Conservation (phyloP, 1,140 invertebrate species). For the Sminthurinus signatus region DNA sequence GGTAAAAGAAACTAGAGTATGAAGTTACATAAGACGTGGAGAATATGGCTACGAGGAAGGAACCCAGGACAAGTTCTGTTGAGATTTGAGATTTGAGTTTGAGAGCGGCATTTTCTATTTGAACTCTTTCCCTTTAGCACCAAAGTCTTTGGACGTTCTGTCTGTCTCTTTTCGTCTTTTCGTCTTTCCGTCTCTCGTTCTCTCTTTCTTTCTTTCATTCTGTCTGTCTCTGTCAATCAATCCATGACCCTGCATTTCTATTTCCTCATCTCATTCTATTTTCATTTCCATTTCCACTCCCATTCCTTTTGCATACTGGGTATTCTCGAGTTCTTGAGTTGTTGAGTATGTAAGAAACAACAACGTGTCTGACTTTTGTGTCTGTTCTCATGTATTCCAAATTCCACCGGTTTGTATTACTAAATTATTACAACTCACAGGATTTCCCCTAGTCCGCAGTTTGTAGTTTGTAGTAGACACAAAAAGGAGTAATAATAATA, state of each 20-base stretch:
- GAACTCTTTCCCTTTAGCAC: slow-evolving; percentile 3
- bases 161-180: too few species aligned
- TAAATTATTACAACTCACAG: background rate
- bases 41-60: background rate
- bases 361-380: too few species aligned
- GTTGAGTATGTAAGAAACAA: too few species aligned
- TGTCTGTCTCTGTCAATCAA: slow-evolving; percentile 40
- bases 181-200: too few species aligned
- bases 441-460: background rate
- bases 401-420: slow-evolving; percentile 3
- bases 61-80: background rate
- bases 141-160: background rate
- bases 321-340: too few species aligned
- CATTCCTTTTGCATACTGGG: too few species aligned
- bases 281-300: slow-evolving; percentile 5
- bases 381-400: too few species aligned
- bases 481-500: background rate
- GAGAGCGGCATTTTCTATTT: background rate
- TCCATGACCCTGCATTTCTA: slow-evolving; percentile 35
- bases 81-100: background rate
- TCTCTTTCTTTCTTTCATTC: too few species aligned
- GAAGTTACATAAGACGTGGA: too few species aligned
- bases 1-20: too few species aligned
- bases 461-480: background rate
- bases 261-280: slow-evolving; percentile 10